Evolutionary conservation across 2,113 vertebrate genomes (phyloP), one percentile per base, ranked within the genome.

Genomic region (Geothlypis trichas): DNA sequence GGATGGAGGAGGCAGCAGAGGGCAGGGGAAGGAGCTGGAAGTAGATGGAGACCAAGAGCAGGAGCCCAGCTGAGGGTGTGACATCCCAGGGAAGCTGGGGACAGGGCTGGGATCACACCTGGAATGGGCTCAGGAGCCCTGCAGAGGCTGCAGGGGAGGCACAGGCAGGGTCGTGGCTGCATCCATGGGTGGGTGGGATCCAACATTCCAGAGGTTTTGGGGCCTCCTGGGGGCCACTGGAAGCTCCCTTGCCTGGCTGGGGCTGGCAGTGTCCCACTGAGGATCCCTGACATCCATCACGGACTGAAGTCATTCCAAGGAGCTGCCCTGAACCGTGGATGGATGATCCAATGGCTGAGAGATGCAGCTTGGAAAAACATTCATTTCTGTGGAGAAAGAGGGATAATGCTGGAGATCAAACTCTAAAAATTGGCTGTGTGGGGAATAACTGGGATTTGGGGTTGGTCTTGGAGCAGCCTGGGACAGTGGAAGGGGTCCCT

Each of bases 131-230:
- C 37, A 15, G n/a, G 28, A 42, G 4, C 33, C 31, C 59, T 1
- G 2, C n/a, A 49, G 19, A 46, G 0, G 1, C 28, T 57, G 11
- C n/a, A 31, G 31, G 16, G 37, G 58, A 54, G 26, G 8, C 3
- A 5, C 31, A 78, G 4, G 0, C 10, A 31, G 52, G 33, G 22
- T 15, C 0, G 0, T 47, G 42, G 42, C 28, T 81, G 17, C 31
- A 24, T 26, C 47, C 37, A 31, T 3, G 1, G 2, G 11, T 19
- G 22, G 15, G 14, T 69, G 18, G 44, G 39, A 11, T 13, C 13
- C 82, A 47, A 27, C 12, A 42, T 63, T 74, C 47, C 84, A 27
- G 23, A 10, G 10, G 35, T 28, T 92, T 31, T 3, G 2, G 31
- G 54, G 58, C 51, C 27, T 95, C 26, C 55, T 78, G 71, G 65